Evolutionary conservation across 2,113 vertebrate genomes (phyloP).

Genomic region (Charina bottae): DNA sequence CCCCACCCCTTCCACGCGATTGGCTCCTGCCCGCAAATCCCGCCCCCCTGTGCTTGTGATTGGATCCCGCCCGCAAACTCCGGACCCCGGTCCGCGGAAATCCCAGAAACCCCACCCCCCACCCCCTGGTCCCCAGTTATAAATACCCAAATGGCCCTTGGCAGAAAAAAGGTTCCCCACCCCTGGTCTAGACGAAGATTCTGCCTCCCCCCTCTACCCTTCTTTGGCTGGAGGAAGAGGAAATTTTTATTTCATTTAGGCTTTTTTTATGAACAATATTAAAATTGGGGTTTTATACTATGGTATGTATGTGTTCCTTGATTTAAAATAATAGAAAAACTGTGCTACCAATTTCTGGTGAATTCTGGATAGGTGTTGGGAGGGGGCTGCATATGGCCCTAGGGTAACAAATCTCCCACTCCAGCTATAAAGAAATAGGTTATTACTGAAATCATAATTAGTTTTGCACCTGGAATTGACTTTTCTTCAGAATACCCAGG

Average conservation of each 20-base stretch:
- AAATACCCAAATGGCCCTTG: too few relatives aligned
- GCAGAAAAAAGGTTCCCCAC: too few relatives aligned
- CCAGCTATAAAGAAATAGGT: not conserved
- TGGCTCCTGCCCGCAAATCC: too few relatives aligned
- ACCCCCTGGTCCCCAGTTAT: too few relatives aligned
- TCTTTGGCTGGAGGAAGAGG: not conserved
- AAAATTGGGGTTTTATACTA: not conserved
- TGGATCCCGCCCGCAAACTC: too few relatives aligned
- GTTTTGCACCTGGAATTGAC: not conserved
- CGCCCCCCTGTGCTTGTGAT: too few relatives aligned
- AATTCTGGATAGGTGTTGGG: not conserved
- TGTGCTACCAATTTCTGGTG: not conserved
- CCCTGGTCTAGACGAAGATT: not conserved
- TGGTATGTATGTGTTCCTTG: not conserved
- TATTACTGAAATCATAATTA: not conserved
- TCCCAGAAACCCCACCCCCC: too few relatives aligned
- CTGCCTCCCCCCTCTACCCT: not conserved
- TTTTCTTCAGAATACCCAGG: not conserved
- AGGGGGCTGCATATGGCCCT: not conserved
- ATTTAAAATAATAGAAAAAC: not conserved
- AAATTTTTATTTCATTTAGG: not conserved
- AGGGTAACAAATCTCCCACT: not conserved
- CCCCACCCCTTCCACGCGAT: too few relatives aligned
- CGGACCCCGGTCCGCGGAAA: too few relatives aligned
- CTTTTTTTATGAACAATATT: not conserved